A percentile compares a stretch with the other conserved stretches of the same genome.
These are phyloP conservation scores for Urocitellus parryii DNA, from an alignment of 2,113 vertebrate species.

Conservation along the genomic window DNA sequence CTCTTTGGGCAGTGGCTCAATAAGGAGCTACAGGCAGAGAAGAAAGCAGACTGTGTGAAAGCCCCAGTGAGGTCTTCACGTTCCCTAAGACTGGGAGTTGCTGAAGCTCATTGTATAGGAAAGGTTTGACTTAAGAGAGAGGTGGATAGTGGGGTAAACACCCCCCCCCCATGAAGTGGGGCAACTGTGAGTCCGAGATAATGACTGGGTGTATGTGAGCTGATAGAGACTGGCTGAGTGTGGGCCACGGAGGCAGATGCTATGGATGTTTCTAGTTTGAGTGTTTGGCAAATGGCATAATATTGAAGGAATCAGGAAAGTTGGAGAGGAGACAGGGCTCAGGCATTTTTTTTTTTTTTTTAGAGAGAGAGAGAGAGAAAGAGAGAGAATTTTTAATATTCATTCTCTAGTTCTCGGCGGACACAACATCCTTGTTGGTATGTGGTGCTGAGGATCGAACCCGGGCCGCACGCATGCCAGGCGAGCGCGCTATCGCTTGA, in stretches of 20 bases:
- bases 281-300: background rate
- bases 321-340: background rate
- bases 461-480: too few species aligned
- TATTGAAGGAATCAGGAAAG: background rate
- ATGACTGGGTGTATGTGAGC: background rate
- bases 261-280: background rate
- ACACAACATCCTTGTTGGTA: too few species aligned
- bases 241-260: background rate
- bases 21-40: background rate
- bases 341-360: too few species aligned
- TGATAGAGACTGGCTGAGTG: background rate
- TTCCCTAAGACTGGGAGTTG: background rate
- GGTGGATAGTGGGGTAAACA: background rate
- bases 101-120: background rate
- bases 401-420: too few species aligned
- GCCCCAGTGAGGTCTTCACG: background rate
- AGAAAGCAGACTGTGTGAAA: background rate
- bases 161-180: background rate
- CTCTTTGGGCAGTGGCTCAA: background rate
- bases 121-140: background rate
- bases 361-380: too few species aligned
- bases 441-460: too few species aligned
- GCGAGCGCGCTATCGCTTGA: too few species aligned
- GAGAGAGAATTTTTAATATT: too few species aligned
- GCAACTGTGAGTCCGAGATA: background rate